A percentile compares a stretch with the other conserved stretches of the same genome.
Evolutionary conservation across 1,140 invertebrate genomes (phyloP).

Genomic region (Drosophila kikkawai): DNA sequence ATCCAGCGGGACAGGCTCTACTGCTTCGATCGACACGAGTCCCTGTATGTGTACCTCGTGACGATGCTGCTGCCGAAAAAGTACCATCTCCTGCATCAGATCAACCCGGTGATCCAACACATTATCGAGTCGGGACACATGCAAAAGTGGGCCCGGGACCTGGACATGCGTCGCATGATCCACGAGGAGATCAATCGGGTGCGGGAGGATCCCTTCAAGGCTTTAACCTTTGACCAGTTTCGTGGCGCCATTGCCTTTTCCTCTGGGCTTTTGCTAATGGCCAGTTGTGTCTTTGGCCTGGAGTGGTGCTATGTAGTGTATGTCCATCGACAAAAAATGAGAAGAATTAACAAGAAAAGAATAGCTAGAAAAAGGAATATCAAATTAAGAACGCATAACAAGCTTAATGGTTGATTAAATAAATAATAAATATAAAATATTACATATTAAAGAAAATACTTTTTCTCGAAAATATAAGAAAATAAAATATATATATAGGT

Average conservation of each 20-base stretch:
- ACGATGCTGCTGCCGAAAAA: constrained; percentile 79
- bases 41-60: constrained; percentile 75
- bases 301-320: constrained; percentile 33
- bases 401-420: not conserved
- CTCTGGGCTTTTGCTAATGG: constrained; percentile 44
- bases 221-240: constrained; percentile 63
- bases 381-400: not conserved
- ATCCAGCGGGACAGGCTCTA: constrained; percentile 65
- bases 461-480: not conserved
- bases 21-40: constrained; percentile 76
- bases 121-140: constrained; percentile 81
- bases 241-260: constrained; percentile 62
- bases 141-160: constrained; percentile 79
- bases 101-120: constrained; percentile 76
- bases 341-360: not conserved
- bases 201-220: constrained; percentile 65
- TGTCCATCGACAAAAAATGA: not conserved
- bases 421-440: not conserved
- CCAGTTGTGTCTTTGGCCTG: constrained; percentile 49
- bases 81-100: constrained; percentile 74
- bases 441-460: no score
- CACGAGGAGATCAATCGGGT: constrained; percentile 63
- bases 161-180: constrained; percentile 74
- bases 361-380: not conserved
- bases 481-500: not conserved